Conservation (phyloP, 30 jellyfish, hydroid and myxozoan genomes). For the Aurelia aurita complex sp. Pacific region DNA sequence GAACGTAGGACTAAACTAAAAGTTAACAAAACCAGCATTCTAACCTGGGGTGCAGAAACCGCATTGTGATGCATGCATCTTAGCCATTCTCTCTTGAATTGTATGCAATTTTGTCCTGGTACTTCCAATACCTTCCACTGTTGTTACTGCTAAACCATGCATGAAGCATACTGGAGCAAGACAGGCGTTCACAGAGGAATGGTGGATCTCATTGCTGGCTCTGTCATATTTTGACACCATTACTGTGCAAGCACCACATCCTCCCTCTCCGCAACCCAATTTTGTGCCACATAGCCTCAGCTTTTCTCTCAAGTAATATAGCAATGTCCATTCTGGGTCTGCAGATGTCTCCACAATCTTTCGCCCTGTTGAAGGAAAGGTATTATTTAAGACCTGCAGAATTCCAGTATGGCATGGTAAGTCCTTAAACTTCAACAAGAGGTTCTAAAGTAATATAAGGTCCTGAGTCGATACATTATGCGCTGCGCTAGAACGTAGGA, state of each 20-base stretch:
- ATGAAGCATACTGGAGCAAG: conserved; percentile 28
- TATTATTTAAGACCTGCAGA: too few species aligned
- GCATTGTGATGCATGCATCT: conserved; percentile 47
- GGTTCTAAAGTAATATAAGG: too few species aligned
- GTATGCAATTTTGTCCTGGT: conserved; percentile 24
- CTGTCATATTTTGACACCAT: conserved; percentile 33
- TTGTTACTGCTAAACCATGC: conserved; percentile 52
- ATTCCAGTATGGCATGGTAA: too few species aligned
- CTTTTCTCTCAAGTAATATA: conserved; percentile 15
- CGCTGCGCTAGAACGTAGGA: too few species aligned
- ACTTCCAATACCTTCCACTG: conserved; percentile 54
- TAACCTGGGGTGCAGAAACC: conserved; percentile 52
- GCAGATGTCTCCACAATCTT: conserved; percentile 22
- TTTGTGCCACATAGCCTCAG: conserved; percentile 39
- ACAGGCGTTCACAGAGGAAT: conserved; percentile 38
- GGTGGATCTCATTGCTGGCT: conserved; percentile 17
- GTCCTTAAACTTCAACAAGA: too few species aligned
- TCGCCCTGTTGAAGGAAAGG: conserved; percentile 10
- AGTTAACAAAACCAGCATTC: not conserved
- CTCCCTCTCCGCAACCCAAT: conserved; percentile 50
- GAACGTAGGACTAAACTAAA: too few species aligned
- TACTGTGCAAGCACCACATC: conserved; percentile 57
- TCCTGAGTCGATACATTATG: too few species aligned
- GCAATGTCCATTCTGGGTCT: conserved; percentile 51
- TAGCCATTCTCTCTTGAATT: conserved; percentile 33